Conservation (phyloP, 1,140 invertebrate species). For the Mactra quadrangularis region DNA sequence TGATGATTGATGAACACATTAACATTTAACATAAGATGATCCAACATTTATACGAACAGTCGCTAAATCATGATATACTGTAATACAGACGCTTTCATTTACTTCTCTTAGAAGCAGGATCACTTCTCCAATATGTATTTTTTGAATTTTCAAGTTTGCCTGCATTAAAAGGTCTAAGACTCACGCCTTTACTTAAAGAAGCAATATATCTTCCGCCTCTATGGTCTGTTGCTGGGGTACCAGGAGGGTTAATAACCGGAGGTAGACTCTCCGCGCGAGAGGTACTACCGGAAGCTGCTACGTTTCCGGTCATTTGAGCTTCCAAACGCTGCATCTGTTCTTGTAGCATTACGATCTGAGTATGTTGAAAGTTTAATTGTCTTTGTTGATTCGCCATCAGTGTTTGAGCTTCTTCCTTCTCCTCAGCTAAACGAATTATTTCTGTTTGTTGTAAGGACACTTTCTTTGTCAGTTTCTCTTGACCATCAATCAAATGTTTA, state of each 20-base stretch:
- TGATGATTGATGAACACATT: no score
- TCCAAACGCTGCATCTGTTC: constrained; percentile 68
- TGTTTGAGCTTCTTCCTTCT: constrained; percentile 63
- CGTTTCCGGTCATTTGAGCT: constrained; percentile 34
- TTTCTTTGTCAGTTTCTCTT: constrained; percentile 63
- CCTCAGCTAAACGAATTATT: constrained; percentile 56
- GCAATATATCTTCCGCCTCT: constrained; percentile 44
- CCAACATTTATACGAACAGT: no score
- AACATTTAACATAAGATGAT: no score
- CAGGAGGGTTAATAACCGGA: constrained; percentile 43
- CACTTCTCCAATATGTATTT: constrained; percentile 65
- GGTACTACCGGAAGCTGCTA: constrained; percentile 38
- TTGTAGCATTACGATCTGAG: constrained; percentile 67
- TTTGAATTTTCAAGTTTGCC: constrained; percentile 70
- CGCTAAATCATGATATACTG: no score
- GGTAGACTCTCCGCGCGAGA: constrained; percentile 28
- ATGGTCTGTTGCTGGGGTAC: constrained; percentile 45
- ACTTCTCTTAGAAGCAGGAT: constrained; percentile 34
- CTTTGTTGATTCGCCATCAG: constrained; percentile 65
- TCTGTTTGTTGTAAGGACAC: constrained; percentile 61
- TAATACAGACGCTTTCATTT: constrained; percentile 4
- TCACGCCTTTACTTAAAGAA: constrained; percentile 40
- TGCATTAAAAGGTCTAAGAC: constrained; percentile 64
- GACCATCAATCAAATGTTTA: constrained; percentile 64
- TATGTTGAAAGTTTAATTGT: constrained; percentile 69